A percentile compares a stretch with the other conserved stretches of the same genome.
These are phyloP conservation scores for Gopherus evgoodei DNA, from an alignment of 2,113 vertebrate species.

Conservation along the genomic window DNA sequence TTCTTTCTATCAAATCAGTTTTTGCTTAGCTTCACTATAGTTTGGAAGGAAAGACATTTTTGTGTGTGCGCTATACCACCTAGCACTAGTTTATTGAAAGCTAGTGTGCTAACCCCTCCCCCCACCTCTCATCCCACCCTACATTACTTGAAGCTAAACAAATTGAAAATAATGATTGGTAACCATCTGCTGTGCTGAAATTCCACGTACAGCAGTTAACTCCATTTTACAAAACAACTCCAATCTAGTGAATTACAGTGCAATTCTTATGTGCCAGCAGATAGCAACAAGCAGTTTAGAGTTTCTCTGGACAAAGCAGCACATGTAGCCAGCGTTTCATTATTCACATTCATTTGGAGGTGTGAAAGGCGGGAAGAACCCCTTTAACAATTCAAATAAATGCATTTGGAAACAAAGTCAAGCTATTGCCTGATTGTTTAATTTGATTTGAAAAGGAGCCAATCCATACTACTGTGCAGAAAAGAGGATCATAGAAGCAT, in stretches of 20 bases:
- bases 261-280: conserved; percentile 74
- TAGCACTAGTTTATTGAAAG: conserved; percentile 6
- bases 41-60: background rate
- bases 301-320: conserved; percentile 75
- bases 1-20: conserved; percentile 26
- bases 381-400: background rate
- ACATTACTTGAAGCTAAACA: conserved; percentile 77
- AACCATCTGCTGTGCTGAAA: conserved; percentile 84
- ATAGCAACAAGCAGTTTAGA: conserved; percentile 74
- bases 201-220: conserved; percentile 83
- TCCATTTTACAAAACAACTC: conserved; percentile 84
- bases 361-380: background rate
- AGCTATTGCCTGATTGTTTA: background rate
- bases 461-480: conserved; percentile 2
- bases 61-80: conserved; percentile 1
- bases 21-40: conserved; percentile 31
- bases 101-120: background rate
- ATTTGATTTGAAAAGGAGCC: conserved; percentile 33
- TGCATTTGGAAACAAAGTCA: conserved; percentile 40
- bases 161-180: conserved; percentile 84
- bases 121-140: conserved; percentile 37
- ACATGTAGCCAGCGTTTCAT: conserved; percentile 43
- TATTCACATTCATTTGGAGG: conserved; percentile 46
- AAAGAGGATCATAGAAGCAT: background rate
- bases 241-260: conserved; percentile 79